Evolutionary conservation across 1,140 invertebrate species (phyloP), one percentile per base, ranked within the genome.

Genomic region (Hydropsyche tenuis): DNA sequence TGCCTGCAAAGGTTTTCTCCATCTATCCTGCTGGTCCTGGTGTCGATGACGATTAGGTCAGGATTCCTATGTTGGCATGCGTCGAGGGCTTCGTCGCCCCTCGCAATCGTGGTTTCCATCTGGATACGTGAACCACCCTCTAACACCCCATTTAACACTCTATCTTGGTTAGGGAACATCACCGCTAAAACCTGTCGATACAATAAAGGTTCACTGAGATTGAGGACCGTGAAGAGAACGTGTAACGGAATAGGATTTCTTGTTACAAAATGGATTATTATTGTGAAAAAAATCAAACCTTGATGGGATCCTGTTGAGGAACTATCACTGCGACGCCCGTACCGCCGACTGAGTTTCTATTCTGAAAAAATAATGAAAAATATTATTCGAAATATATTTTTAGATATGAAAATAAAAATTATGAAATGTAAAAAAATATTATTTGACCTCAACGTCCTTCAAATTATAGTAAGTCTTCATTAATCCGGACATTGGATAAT

Each of bases 1-100:
- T 46, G 74, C 76, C 76, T 77, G 76, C 76, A 77, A 1, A 77
- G 43, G 18, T 74, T 77, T 69, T 77, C 76, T 20, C 69, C 76
- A 23, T 77, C 76, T 18, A 69, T 18, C 6, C 68, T 65, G 1
- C 69, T 65, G 2, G 65, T 43, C 7, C 76, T 51, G 46, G 70
- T 69, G 60, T 77, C 76, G 6, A 74, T 42, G 12, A 77, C 3
- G 7, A 77, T 27, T 18, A 77, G 45, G 23, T 63, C 51, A 20
- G 76, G 76, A 53, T 20, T 23, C 18, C 68, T 42, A 37, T 65
- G 11, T 18, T 69, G 72, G 60, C 73, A 74, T 9, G 73, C 73
- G 0, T 77, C 76, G 3, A 66, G 37, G 18, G 71, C 65, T 18
- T 77, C 76, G 1, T 77, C 76, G 0, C 46, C 14, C 14, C 76